These are phyloP conservation scores for Dipodomys ordii DNA, from an alignment of 2,113 vertebrate genomes.

Conservation along the genomic window DNA sequence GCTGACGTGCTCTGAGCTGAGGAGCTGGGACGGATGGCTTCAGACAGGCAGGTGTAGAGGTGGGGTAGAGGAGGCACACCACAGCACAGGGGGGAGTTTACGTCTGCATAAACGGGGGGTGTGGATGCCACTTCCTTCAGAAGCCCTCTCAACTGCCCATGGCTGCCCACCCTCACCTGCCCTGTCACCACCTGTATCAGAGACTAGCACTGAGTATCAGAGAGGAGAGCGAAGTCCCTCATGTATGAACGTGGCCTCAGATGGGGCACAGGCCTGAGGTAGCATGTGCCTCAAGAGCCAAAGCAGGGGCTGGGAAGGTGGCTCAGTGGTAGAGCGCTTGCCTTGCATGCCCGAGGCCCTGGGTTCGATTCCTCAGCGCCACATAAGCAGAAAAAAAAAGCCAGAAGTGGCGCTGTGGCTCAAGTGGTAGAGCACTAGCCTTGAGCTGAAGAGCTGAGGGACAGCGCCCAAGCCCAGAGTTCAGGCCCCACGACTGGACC, in stretches of 20 bases:
- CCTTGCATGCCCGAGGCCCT: too few species aligned
- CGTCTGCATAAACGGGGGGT: not conserved
- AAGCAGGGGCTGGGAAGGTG: too few species aligned
- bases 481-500: too few species aligned
- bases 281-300: not conserved
- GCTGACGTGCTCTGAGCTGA: not conserved
- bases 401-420: too few species aligned
- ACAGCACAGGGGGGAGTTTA: not conserved
- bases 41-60: not conserved
- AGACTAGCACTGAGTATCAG: too few species aligned
- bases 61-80: fast-evolving
- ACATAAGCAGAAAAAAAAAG: too few species aligned
- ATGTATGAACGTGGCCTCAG: not conserved
- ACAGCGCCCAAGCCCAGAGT: too few species aligned
- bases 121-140: not conserved
- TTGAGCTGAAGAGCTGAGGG: too few species aligned
- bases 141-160: not conserved
- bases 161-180: not conserved
- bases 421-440: too few species aligned
- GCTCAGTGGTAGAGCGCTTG: too few species aligned
- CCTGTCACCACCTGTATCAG: not conserved
- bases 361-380: too few species aligned
- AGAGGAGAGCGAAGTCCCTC: not conserved
- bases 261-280: fast-evolving
- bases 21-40: not conserved